Evolutionary conservation across 2,888 invertebrate genomes (phyloP), one percentile per base, ranked within the genome.

Genomic region (Agrochola macilenta): DNA sequence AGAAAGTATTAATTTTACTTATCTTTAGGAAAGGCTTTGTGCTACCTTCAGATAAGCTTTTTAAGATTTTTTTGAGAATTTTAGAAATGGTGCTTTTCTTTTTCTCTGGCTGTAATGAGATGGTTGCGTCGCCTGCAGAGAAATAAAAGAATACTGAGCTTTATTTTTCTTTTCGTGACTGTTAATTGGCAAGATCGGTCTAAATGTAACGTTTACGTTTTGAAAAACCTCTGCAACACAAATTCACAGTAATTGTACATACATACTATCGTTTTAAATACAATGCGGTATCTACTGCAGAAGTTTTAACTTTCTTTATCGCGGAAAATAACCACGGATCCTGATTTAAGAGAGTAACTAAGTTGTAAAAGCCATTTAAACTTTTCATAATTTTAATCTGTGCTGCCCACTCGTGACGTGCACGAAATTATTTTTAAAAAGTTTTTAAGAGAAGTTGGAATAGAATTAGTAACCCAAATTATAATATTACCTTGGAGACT

Each of bases 331-430:
- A 90, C 89, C 87, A 86, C 83, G 66, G 82, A 80, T 83, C 86
- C 74, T 88, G 86, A 89, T 90, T 89, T 87, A 88, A 79, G 77
- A 84, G 80, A 89, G 88, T 91, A 91, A 91, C 89, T 89, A 81
- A 92, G 89, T 93, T 91, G 83, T 78, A 77, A 92, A 93, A 91
- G 90, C 90, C 82, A 93, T 93, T 92, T 89, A 90, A 93, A 93
- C 91, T 93, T 93, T 89, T 79, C 82, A 84, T 89, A 89, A 90
- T 90, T 90, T 90, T 86, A 85, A 88, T 84, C 82, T 84, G 84
- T 74, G 79, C 84, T 87, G 88, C 84, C 85, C 78, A 87, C 78
- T 89, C 78, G 64, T 86, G 70, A 81, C 82, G 81, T 80, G 76
- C 79, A 86, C 78, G 86, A 89, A 83, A 90, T 88, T 84, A 89